Base-by-base conservation (phyloP, 2,113 vertebrate genomes). In the Cygnus atratus region DNA sequence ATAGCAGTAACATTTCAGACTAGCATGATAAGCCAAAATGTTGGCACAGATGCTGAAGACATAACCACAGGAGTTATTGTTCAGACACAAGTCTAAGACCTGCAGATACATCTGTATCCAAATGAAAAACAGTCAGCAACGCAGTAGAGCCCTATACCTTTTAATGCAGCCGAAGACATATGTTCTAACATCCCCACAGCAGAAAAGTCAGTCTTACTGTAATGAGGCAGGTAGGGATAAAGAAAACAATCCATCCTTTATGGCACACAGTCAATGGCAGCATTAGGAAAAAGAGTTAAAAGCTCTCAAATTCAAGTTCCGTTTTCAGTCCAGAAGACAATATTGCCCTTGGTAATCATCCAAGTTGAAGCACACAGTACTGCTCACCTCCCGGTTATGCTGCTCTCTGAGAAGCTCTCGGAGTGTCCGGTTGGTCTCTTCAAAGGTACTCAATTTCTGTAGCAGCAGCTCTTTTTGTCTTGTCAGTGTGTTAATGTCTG, bases 361-460 rank as follows among this genome's bases (percentile, higher is more conserved):
- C 74, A 50, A 21, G 54, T 5, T 82, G 22, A n/a, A 70, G 22
- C 9, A 50, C n/a, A 28, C 37, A 82, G 61, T 29, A 13, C 9
- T 4, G 44, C 96, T 96, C 88, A 99, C 99, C 98, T 99, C 98
- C 73, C 97, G 96, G 46, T 72, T 86, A 4, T 98, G 98, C 63
- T 99, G 99, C 57, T 99, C 98, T 88, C 98, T 98, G 41, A 99
- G 98, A 43, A 99, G 98, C 16, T 98, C 98, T n/a, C 98, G 96
- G 31, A 99, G 98, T 0, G 98, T 98, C 76, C 97, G 95, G 97
- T 99, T 99, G 44, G 99, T 99, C 92, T 98, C 97, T 90, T 99
- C 99, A 85, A 99, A 99, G 2, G 98, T 98, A 86, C 98, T 98
- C 97, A 99, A 77, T 66, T 99, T 99, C 96, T 99, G 98, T 22